phyloP scores from a whole-genome alignment of 2,888 invertebrate species.

The Palloptera scutellata region DNA sequence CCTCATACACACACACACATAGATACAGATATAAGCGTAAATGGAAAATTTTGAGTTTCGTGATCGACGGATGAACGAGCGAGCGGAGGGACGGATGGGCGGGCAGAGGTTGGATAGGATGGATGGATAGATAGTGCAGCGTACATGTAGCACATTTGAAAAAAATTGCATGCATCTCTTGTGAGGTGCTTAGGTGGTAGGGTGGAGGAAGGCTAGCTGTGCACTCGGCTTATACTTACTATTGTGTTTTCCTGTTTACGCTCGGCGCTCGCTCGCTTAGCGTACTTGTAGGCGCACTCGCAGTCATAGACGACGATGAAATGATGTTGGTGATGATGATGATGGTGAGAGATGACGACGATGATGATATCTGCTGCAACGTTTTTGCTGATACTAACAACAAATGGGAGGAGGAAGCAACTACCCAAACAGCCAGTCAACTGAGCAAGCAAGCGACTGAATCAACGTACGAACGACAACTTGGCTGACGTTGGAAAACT shows the following conservation, averaged over 20 bases:
- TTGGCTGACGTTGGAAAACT: slow-evolving; percentile 14
- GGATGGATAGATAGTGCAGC: neutral
- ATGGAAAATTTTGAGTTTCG: neutral
- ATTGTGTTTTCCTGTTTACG: too few species aligned
- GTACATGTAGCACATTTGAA: too few species aligned
- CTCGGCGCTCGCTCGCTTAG: neutral
- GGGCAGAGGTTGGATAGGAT: neutral
- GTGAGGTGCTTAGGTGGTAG: too few species aligned
- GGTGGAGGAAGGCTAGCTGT: too few species aligned
- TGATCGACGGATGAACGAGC: neutral
- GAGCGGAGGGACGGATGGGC: neutral
- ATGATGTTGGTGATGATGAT: too few species aligned
- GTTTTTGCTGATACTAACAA: too few species aligned
- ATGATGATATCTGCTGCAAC: too few species aligned
- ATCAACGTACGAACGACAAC: neutral
- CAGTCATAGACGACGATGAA: neutral
- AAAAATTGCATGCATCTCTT: too few species aligned
- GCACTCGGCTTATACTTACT: too few species aligned
- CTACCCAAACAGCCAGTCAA: neutral
- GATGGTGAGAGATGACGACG: too few species aligned
- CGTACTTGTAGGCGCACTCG: neutral
- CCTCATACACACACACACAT: neutral
- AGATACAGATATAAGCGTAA: neutral
- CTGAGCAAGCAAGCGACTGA: neutral
- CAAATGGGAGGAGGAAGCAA: too few species aligned